A percentile compares a stretch with the other conserved stretches of the same genome.
phyloP scores from a whole-genome alignment of 2,113 vertebrate species.

The Oncorhynchus keta region DNA sequence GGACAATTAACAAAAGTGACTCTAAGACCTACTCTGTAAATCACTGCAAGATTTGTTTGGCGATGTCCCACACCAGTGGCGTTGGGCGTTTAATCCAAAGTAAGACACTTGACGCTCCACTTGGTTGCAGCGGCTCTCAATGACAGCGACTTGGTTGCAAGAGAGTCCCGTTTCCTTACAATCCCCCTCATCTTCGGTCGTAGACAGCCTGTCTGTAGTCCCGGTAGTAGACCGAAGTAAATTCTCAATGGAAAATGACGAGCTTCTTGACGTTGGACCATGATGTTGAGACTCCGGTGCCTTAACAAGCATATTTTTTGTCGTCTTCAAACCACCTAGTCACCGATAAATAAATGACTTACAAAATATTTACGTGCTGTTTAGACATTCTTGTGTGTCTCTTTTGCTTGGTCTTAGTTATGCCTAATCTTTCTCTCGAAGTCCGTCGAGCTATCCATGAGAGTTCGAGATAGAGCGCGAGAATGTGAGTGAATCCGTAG shows the following conservation, averaged over 20 bases:
- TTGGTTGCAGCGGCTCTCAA: conserved; percentile 26
- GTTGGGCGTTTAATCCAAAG: conserved; percentile 42
- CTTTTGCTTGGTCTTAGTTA: conserved; percentile 12
- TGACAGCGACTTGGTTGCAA: conserved; percentile 15
- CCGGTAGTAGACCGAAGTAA: conserved; percentile 72
- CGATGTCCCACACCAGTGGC: conserved; percentile 64
- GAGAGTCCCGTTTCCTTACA: conserved; percentile 28
- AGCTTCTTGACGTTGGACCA: conserved; percentile 69
- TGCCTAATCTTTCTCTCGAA: conserved; percentile 10
- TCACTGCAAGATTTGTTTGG: conserved; percentile 57
- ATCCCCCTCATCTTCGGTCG: conserved; percentile 29
- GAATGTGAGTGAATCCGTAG: conserved; percentile 39
- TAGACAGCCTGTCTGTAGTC: conserved; percentile 36
- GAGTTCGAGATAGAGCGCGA: neutral
- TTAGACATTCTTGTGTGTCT: conserved; percentile 31
- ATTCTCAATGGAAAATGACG: conserved; percentile 87
- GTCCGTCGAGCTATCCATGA: neutral
- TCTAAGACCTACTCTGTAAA: conserved; percentile 74
- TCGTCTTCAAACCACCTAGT: neutral
- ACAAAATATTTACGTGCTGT: conserved; percentile 8
- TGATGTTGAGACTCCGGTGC: conserved; percentile 61
- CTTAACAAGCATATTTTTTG: conserved; percentile 75
- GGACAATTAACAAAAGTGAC: neutral
- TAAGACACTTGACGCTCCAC: conserved; percentile 43
- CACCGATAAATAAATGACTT: neutral